Evolutionary conservation across 53 echinoderm and acorn worm genomes (phyloP).

Genomic region (Hippasteria phrygiana): DNA sequence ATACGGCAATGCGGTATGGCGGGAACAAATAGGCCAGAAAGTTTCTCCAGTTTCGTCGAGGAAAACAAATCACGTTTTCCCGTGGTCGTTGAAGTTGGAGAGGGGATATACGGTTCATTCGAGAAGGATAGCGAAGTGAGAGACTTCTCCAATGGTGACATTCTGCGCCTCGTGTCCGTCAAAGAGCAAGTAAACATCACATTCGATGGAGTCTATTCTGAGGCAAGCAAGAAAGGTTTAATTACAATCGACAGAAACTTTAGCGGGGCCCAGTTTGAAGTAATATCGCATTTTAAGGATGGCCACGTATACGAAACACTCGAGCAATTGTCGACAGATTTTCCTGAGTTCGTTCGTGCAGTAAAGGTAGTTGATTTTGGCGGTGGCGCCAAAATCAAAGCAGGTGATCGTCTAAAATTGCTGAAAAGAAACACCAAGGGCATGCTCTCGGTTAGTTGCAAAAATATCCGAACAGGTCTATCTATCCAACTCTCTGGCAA

Average conservation of each 20-base stretch:
- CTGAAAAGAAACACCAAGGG: neutral
- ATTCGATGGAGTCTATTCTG: conserved; percentile 48
- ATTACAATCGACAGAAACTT: conserved; percentile 37
- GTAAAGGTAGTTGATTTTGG: neutral
- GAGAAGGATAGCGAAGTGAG: conserved; percentile 51
- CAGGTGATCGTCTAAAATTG: conserved; percentile 53
- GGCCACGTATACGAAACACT: conserved; percentile 56
- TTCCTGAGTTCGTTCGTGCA: conserved; percentile 34
- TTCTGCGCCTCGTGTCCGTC: conserved; percentile 34
- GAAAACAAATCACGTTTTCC: conserved; percentile 13
- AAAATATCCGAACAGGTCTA: neutral
- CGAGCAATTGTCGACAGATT: conserved; percentile 21
- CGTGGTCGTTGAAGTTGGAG: conserved; percentile 53
- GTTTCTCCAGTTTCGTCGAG: conserved; percentile 24
- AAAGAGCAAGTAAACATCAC: conserved; percentile 63
- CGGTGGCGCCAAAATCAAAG: conserved; percentile 4
- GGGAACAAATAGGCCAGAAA: neutral
- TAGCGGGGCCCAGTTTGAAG: conserved; percentile 23
- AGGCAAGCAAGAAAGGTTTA: conserved; percentile 44
- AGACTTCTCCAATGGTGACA: conserved; percentile 65
- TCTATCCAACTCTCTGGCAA: conserved; percentile 1
- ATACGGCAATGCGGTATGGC: neutral
- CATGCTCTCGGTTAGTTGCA: conserved; percentile 9
- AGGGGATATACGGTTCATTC: conserved; percentile 50
- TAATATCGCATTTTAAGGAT: conserved; percentile 12